Evolutionary conservation across 2,797 vertebrate genomes (phyloP), one percentile per base, ranked within the genome.

Genomic region (Mormyrus proboscirostris): DNA sequence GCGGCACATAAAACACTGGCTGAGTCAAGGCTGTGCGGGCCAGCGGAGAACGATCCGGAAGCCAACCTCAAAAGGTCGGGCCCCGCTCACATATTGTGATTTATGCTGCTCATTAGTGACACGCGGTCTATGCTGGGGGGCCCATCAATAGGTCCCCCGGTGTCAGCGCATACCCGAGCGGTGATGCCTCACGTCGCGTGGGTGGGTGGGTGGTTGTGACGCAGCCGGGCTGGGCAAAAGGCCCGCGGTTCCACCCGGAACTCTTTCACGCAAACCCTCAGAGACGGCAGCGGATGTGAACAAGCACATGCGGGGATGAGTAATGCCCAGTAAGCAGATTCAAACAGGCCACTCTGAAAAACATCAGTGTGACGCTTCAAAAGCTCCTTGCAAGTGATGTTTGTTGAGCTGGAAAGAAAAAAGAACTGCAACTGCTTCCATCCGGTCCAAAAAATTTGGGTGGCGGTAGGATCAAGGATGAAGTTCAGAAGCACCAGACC

Each of bases 41-140:
- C 65, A 50, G 41, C 22, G 25, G 73, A 88, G 86, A 90, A 88
- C n/a, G 33, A 82, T 90, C 89, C 89, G 29, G 87, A 82, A 25
- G n/a, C 38, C 49, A 49, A n/a, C 25, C 5, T 85, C 57, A 85
- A 55, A 88, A 85, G 49, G 44, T 22, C 33, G 85, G 12, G 49
- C n/a, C 44, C 10, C 1, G 2, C 51, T 49, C 38, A 38, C 73
- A 47, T 25, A 38, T 29, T 10, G 7, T 47, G 73, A 55, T 53
- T 88, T 49, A 82, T 38, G 55, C 86, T 0, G 29, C 41, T 62
- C 53, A 10, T n/a, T 55, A 49, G 53, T 8, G 29, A 57, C 9
- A 3, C 12, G 49, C 16, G 69, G 89, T 38, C 41, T 88, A 29
- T 49, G 25, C 89, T 49, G 55, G 86, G 41, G 49, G 41, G 53